Evolutionary conservation across 1,140 invertebrate species (phyloP).

Genomic region (Spodoptera frugiperda): DNA sequence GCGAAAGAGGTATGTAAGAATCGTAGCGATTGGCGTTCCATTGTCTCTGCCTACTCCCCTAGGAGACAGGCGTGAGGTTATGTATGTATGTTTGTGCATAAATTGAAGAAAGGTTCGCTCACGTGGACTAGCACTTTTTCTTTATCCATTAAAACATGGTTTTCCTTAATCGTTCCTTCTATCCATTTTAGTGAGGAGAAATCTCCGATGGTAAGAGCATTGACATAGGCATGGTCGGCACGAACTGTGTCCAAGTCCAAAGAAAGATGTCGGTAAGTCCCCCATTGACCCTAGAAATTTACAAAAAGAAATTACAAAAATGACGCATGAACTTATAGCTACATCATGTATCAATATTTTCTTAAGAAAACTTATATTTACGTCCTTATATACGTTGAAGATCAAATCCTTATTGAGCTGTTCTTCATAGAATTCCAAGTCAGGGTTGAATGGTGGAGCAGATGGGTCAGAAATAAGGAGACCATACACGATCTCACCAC

Average conservation of each 20-base stretch:
- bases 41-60: too few species aligned
- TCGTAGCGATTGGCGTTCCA: too few species aligned
- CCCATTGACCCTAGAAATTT: conserved; percentile 89
- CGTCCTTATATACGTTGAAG: conserved; percentile 92
- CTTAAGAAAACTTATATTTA: conserved; percentile 68
- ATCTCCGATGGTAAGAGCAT: conserved; percentile 93
- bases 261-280: conserved; percentile 91
- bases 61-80: too few species aligned
- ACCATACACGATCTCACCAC: conserved; percentile 88
- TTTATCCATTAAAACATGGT: conserved; percentile 69
- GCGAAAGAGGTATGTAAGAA: too few species aligned
- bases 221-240: conserved; percentile 91
- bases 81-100: too few species aligned
- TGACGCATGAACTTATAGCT: too few species aligned
- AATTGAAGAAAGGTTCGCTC: conserved; percentile 53
- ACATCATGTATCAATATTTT: too few species aligned
- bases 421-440: conserved; percentile 88
- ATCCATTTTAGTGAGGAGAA: conserved; percentile 95
- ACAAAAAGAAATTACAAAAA: neutral
- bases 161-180: conserved; percentile 86
- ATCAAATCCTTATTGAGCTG: conserved; percentile 91
- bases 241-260: conserved; percentile 80
- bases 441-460: conserved; percentile 89
- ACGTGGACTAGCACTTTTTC: conserved; percentile 84
- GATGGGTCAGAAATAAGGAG: conserved; percentile 89